Percentiles rank a stretch among this genome's conserved stretches.
phyloP scores from a whole-genome alignment of 2,888 invertebrate genomes.

The Sphaerophoria taeniata region DNA sequence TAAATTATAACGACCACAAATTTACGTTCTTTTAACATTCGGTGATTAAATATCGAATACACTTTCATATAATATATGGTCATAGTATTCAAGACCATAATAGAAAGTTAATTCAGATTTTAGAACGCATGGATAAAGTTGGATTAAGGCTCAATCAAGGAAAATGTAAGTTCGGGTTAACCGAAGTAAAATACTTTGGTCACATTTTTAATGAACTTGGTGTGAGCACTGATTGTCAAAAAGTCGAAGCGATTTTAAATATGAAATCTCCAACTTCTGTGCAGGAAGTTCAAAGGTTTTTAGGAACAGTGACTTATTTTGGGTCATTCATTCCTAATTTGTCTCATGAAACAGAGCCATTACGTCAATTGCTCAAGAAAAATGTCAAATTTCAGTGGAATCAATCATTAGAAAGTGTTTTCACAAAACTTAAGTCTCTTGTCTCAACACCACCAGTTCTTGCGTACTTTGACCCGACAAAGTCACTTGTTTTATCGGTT shows the following conservation, averaged over 20 bases:
- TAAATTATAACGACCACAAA: too few relatives aligned
- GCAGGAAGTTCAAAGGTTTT: too few relatives aligned
- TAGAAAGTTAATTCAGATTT: constrained; percentile 11
- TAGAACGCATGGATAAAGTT: constrained; percentile 37
- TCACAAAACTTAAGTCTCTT: constrained; percentile 2
- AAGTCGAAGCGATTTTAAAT: constrained; percentile 30
- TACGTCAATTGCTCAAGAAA: constrained; percentile 44
- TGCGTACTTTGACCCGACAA: constrained; percentile 11
- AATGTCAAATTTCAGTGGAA: constrained; percentile 43
- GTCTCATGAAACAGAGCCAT: constrained; percentile 58
- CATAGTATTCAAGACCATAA: constrained; percentile 38
- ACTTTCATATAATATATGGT: too few relatives aligned
- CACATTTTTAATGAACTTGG: constrained; percentile 38
- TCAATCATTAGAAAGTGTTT: constrained; percentile 20
- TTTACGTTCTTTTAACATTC: too few relatives aligned
- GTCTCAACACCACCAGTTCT: constrained; percentile 27
- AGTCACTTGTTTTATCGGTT: background rate
- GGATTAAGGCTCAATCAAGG: constrained; percentile 35
- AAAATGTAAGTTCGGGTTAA: constrained; percentile 42
- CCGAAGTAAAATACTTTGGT: constrained; percentile 21
- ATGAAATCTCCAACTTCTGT: constrained; percentile 23
- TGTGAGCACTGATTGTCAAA: constrained; percentile 20
- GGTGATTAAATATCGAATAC: too few relatives aligned
- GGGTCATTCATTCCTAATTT: constrained; percentile 72
- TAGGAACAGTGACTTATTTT: constrained; percentile 57